These are phyloP conservation scores for Amiota minor DNA, from an alignment of 2,888 invertebrate genomes.

Conservation along the genomic window DNA sequence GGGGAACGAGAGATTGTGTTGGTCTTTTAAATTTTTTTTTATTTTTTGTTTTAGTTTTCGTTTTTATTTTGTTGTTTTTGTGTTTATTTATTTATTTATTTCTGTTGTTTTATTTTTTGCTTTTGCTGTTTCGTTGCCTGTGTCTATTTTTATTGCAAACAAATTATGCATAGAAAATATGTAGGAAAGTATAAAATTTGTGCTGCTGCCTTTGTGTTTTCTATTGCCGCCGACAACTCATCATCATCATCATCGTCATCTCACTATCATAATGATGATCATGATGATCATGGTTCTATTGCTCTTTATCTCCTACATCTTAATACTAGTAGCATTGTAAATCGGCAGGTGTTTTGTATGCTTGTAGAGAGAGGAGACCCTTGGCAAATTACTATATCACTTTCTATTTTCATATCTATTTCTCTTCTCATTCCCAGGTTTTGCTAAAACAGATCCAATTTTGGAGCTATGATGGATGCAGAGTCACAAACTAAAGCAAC, in stretches of 20 bases:
- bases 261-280: background rate
- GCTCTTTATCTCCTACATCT: background rate
- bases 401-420: background rate
- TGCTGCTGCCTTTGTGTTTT: background rate
- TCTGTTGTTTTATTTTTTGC: background rate
- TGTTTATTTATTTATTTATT: background rate
- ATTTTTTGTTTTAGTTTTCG: background rate
- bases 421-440: constrained; percentile 5
- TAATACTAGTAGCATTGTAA: background rate
- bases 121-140: constrained; percentile 1
- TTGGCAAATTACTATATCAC: background rate
- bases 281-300: background rate
- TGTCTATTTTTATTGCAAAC: constrained; percentile 26
- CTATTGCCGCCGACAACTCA: background rate
- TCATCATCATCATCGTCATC: background rate
- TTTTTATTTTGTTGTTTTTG: background rate
- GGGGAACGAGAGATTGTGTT: background rate
- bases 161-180: constrained; percentile 23
- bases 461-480: background rate
- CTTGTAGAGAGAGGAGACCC: background rate
- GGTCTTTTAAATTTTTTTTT: constrained; percentile 13
- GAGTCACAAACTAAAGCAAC: constrained; percentile 5
- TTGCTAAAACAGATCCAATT: constrained; percentile 9
- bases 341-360: constrained; percentile 18
- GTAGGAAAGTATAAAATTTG: background rate